Evolutionary conservation across 2,797 vertebrate species (phyloP), one percentile per base, ranked within the genome.

Genomic region (Xenopus petersii): DNA sequence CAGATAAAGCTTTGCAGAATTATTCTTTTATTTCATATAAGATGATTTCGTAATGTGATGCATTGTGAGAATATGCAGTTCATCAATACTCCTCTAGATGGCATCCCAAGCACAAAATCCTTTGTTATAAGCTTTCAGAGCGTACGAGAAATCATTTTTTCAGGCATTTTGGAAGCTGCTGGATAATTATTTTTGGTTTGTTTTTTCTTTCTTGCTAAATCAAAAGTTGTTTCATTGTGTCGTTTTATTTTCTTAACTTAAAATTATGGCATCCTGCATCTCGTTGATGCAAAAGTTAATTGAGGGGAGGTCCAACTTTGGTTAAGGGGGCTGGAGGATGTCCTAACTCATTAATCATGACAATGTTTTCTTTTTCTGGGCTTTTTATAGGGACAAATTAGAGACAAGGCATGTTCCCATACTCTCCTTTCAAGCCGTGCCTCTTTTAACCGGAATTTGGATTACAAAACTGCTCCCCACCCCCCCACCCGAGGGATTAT

Each of bases 391-490:
- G 63, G 60, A 63, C 47, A 70, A 58, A 63, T 71, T 51, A 59
- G 36, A 36, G 49, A 26, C 60, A 55, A 74, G 66, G 55, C 48
- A 51, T 56, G 61, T 80, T 79, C 79, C 75, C 80, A 75, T 67
- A 71, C 66, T 30, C 16, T 64, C 62, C 49, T 70, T 33, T 54
- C 36, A 17, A 66, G 68, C 59, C 49, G 70, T 66, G 36, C 62
- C 65, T 67, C 67, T 46, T 46, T 26, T 71, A 67, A 33, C 47
- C 46, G 61, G 62, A 24, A 71, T 71, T 13, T 62, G 63, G 59
- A 80, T 42, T 73, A 30, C 30, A 24, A n/a, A 47, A 62, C 46
- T 51, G 1, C 2, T 12, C 64, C 62, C 64, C n/a, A n/a, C n/a
- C 66, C 64, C 65, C 67, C 21, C 3, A 36, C 33, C 33, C 33